A percentile compares a stretch with the other conserved stretches of the same genome.
phyloP scores from a whole-genome alignment of 35 echinoderm and acorn worm genomes.

The Hemicentrotus pulcherrimus region DNA sequence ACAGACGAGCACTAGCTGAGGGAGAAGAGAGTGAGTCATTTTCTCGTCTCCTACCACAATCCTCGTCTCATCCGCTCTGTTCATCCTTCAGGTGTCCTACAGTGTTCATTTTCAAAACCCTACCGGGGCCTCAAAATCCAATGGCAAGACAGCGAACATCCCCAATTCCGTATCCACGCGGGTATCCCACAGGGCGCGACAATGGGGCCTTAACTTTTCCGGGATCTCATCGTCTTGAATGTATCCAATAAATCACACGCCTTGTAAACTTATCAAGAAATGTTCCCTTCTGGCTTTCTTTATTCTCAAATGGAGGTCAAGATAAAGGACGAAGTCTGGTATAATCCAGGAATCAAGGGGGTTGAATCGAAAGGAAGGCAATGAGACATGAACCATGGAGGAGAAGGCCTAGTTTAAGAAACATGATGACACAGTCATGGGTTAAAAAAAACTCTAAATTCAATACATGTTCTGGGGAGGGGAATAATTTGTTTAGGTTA shows the following conservation, averaged over 20 bases:
- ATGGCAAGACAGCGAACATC: background rate
- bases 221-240: background rate
- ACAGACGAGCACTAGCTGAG: background rate
- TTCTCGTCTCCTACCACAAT: background rate
- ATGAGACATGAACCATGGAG: background rate
- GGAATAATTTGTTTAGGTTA: background rate
- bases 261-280: background rate
- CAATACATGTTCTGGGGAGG: background rate
- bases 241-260: background rate
- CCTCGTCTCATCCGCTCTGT: conserved; percentile 23
- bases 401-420: background rate
- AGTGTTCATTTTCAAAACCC: background rate
- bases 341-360: background rate
- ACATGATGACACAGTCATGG: background rate
- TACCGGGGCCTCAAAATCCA: background rate
- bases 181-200: background rate
- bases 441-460: background rate
- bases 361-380: background rate
- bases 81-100: conserved; percentile 14
- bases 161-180: background rate
- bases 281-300: background rate
- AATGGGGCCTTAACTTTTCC: background rate
- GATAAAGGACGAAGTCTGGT: background rate
- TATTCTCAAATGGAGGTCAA: background rate
- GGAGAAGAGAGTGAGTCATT: background rate